These are phyloP conservation scores for Drosophila picticornis DNA, from an alignment of 2,888 invertebrate species.

Conservation along the genomic window DNA sequence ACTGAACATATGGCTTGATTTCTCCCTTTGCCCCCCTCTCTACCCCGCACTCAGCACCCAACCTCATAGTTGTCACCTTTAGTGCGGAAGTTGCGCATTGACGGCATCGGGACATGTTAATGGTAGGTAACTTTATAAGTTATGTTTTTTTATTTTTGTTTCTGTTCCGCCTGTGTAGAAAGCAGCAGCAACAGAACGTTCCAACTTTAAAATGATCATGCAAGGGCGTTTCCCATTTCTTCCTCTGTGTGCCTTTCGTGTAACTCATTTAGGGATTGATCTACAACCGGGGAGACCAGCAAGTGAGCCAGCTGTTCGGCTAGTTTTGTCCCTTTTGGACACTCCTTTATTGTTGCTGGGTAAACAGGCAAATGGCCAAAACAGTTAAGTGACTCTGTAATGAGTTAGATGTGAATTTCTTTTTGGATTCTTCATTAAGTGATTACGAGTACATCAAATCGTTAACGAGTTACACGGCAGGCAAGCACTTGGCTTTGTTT, in stretches of 20 bases:
- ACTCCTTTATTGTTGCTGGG: constrained; percentile 57
- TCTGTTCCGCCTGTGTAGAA: constrained; percentile 1
- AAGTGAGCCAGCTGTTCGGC: constrained; percentile 62
- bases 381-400: constrained; percentile 32
- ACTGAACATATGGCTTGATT: constrained; percentile 75
- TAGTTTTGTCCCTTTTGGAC: constrained; percentile 58
- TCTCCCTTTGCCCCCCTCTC: constrained; percentile 12
- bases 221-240: constrained; percentile 49
- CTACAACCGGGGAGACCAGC: constrained; percentile 28
- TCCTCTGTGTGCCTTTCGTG: not conserved
- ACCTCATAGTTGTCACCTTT: constrained; percentile 67
- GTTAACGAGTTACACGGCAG: constrained; percentile 44
- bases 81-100: constrained; percentile 70
- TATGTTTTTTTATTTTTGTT: constrained; percentile 46
- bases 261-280: constrained; percentile 48
- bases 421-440: constrained; percentile 33
- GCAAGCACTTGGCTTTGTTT: constrained; percentile 16
- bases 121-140: constrained; percentile 75
- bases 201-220: constrained; percentile 32
- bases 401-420: constrained; percentile 26
- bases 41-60: constrained; percentile 3
- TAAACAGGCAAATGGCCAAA: constrained; percentile 29
- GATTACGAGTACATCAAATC: constrained; percentile 51
- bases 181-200: constrained; percentile 5
- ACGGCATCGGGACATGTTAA: constrained; percentile 71